phyloP scores from a whole-genome alignment of 2,113 vertebrate species.

The Hemicordylus capensis region DNA sequence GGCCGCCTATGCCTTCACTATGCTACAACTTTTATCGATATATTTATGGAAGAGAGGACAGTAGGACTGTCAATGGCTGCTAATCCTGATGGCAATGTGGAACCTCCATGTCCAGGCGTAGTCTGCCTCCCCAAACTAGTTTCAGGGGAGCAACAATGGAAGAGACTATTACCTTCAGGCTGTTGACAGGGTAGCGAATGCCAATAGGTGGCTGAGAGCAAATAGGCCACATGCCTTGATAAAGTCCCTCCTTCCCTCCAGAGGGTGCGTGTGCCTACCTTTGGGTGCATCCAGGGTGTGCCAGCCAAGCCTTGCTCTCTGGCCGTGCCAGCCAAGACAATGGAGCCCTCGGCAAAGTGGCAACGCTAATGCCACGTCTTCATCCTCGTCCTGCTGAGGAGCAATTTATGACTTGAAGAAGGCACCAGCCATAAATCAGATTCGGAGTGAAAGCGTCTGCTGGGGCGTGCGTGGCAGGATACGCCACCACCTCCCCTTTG shows the following conservation, averaged over 20 bases:
- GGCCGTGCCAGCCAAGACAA: constrained; percentile 35
- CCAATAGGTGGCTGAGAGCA: neutral
- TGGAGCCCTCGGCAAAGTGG: constrained; percentile 7
- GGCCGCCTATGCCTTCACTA: too few species aligned
- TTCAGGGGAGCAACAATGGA: too few species aligned
- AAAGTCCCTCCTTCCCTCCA: neutral
- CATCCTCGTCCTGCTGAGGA: neutral
- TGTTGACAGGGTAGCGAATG: neutral
- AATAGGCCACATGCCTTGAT: too few species aligned
- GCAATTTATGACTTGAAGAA: constrained; percentile 55
- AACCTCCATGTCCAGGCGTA: too few species aligned
- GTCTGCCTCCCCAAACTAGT: too few species aligned
- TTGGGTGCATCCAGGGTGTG: neutral
- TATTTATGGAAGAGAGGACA: too few species aligned
- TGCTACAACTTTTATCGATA: too few species aligned
- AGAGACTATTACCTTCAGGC: too few species aligned
- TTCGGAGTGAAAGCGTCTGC: constrained; percentile 45
- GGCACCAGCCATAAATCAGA: constrained; percentile 62
- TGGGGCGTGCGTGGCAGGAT: neutral
- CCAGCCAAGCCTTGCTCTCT: neutral
- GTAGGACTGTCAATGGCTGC: too few species aligned
- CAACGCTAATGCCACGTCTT: neutral
- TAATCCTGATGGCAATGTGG: too few species aligned
- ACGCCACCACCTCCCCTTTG: constrained; percentile 50
- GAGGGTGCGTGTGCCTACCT: too few species aligned